These are phyloP conservation scores for Neogobius melanostomus DNA, from an alignment of 2,113 vertebrate genomes.

Conservation along the genomic window DNA sequence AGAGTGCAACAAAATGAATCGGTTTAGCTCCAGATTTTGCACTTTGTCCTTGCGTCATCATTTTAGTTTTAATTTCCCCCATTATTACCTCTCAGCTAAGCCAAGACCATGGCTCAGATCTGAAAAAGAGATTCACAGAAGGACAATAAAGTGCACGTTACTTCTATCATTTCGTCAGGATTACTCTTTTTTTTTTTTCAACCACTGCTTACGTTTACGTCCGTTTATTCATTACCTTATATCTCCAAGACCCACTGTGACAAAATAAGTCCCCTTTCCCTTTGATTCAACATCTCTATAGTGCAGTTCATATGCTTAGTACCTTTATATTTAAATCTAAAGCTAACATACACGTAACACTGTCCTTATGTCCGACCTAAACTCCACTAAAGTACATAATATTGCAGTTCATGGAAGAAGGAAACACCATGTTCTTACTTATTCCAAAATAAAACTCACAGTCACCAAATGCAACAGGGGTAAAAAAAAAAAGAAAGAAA, in stretches of 20 bases:
- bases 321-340: conserved; percentile 26
- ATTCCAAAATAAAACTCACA: conserved; percentile 58
- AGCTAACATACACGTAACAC: conserved; percentile 25
- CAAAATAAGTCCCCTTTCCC: not conserved
- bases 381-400: conserved; percentile 34
- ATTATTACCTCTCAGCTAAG: no score
- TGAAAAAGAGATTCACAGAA: no score
- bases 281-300: conserved; percentile 28
- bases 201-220: no score
- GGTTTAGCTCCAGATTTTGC: no score
- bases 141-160: no score
- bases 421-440: conserved; percentile 34
- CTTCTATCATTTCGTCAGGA: no score
- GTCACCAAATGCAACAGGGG: conserved; percentile 55
- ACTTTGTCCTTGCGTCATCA: no score
- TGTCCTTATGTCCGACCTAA: conserved; percentile 37
- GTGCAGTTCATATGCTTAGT: conserved; percentile 21
- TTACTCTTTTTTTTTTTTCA: no score
- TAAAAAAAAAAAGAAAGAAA: conserved; percentile 4
- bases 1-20: no score
- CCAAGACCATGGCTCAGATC: no score
- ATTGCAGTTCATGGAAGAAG: conserved; percentile 43
- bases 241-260: not conserved
- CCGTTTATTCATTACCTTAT: not conserved
- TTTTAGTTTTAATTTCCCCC: no score